Evolutionary conservation across 2,888 invertebrate species (phyloP), one percentile per base, ranked within the genome.

Genomic region (Odontocerum albicorne): DNA sequence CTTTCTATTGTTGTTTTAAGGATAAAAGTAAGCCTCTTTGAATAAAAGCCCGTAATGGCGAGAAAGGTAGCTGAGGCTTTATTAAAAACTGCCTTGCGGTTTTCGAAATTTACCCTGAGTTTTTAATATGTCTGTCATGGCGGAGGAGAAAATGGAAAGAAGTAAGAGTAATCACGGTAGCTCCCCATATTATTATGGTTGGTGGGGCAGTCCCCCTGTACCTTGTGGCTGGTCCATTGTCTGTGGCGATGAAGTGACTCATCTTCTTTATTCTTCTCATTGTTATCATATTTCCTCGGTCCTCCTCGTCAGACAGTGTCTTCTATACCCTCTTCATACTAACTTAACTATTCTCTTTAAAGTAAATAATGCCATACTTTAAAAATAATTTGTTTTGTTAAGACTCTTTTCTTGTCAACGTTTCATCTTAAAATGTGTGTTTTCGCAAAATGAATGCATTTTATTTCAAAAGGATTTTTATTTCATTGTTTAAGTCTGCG

Each of bases 51-150:
- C 27, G 10, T 27, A 27, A 27, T 27, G 10, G 27, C 10, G 27
- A 10, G 10, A 27, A 27, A 27, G 27, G 27, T 27, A 27, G 27
- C 16, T 12, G 16, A 13, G 22, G 22, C 47, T 17, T 47, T 47
- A 47, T 47, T 47, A 47, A 47, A 47, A 47, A 35, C 47, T 36
- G 47, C 36, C 47, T 47, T 6, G 31, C 43, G 27, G 43, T 44
- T 32, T 16, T 17, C 45, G 32, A 40, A 55, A 55, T 55, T 50
- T 43, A 55, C 50, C 49, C 55, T 20, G 55, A 45, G 32, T 58
- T 58, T 58, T 58, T 58, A 58, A 58, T 58, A 58, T 54, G 57
- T 53, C 57, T 58, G 57, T 58, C 57, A 58, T 54, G 38, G 49
- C 46, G 38, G 33, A 54, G 36, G 54, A 50, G 49, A 54, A 58